These are phyloP conservation scores for Pterois miles DNA, from an alignment of 2,797 vertebrate genomes.

Conservation along the genomic window DNA sequence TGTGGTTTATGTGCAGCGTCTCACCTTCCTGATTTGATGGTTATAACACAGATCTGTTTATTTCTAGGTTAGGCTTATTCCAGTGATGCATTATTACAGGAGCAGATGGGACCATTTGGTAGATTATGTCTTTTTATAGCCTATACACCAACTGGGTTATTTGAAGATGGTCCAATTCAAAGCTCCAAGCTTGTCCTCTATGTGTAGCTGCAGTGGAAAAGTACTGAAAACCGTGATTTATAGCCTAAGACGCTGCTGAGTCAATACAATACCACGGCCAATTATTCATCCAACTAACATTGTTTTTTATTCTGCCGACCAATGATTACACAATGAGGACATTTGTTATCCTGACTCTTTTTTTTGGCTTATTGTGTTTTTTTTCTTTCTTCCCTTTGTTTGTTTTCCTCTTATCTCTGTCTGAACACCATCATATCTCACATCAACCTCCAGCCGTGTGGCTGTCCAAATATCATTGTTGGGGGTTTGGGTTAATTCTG, in stretches of 20 bases:
- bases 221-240: conserved; percentile 47
- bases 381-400: background rate
- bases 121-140: conserved; percentile 62
- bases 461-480: conserved; percentile 22
- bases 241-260: conserved; percentile 34
- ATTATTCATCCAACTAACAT: conserved; percentile 10
- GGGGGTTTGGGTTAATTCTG: conserved; percentile 37
- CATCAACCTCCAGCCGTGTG: background rate
- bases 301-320: conserved; percentile 9
- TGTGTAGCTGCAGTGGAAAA: conserved; percentile 48
- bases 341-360: conserved; percentile 11
- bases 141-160: conserved; percentile 55
- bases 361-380: background rate
- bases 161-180: conserved; percentile 44
- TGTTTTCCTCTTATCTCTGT: conserved; percentile 19
- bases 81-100: conserved; percentile 11
- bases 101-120: conserved; percentile 67
- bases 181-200: conserved; percentile 17
- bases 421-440: conserved; percentile 3
- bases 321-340: conserved; percentile 29
- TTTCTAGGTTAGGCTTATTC: conserved; percentile 31
- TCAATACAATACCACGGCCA: conserved; percentile 25
- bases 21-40: conserved; percentile 1
- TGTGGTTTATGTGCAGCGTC: conserved; percentile 13
- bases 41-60: conserved; percentile 30